Base-by-base conservation (phyloP, 2,888 invertebrate species). In the Cataglyphis cursor region DNA sequence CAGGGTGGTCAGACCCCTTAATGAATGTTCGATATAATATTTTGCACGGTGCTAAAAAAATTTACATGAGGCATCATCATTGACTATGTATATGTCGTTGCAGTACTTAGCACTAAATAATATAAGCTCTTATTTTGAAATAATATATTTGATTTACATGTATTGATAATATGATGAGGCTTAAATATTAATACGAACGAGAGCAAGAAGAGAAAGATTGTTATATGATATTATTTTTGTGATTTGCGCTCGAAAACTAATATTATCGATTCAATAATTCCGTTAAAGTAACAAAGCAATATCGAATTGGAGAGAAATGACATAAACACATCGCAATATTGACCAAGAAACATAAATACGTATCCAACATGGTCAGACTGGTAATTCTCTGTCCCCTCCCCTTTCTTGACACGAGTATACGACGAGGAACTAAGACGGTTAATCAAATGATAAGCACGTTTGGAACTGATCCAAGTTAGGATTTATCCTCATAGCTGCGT, bases 401-500 rank as follows among this genome's bases (percentile, higher is more conserved):
- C 62, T 68, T 81, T 75, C 78, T 80, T 83, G 38, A 61, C 86
- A 72, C 85, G 83, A 78, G 85, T 74, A 65, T 66, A 87, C 81
- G 81, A 18, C 64, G 75, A 73, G 81, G 78, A 74, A 75, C 85
- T 87, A 84, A 90, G 88, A 89, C 85, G 88, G 87, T 88, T 87
- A 86, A 88, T 87, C 86, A 88, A 85, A 87, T 87, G 89, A 89
- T 89, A 89, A 89, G 89, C 88, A 87, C 88, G 89, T 86, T 85
- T 90, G 89, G 89, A 88, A 81, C 76, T 72, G 85, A 82, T 88
- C 87, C 89, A 89, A 89, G 48, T 82, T 83, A 66, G 84, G 76
- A 51, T 81, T 85, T 82, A 74, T 54, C 24, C 74, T 44, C 57
- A 76, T 80, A 85, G 81, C 84, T 73, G 87, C 85, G 65, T 70